These are phyloP conservation scores for Peromyscus maniculatus DNA, from an alignment of 2,113 vertebrate genomes.

Conservation along the genomic window DNA sequence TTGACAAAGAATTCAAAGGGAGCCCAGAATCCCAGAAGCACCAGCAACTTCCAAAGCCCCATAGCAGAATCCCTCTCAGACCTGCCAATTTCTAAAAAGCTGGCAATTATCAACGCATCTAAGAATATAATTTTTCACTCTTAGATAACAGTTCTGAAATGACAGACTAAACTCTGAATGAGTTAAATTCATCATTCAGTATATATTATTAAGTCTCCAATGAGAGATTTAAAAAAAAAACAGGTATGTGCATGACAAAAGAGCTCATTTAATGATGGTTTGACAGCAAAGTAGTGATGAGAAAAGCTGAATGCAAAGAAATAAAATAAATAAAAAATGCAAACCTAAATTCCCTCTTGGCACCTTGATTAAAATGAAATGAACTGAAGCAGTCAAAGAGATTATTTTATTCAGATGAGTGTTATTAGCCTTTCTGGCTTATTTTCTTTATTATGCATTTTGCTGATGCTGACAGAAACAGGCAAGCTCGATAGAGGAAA, in stretches of 20 bases:
- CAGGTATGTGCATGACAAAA: constrained; percentile 13
- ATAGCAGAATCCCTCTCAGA: constrained; percentile 25
- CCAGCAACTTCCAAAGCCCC: constrained; percentile 15
- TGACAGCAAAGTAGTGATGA: constrained; percentile 37
- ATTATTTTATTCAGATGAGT: constrained; percentile 80
- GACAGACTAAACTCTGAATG: constrained; percentile 49
- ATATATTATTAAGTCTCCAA: background rate
- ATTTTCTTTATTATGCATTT: constrained; percentile 73
- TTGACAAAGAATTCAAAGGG: constrained; percentile 3
- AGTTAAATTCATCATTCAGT: constrained; percentile 43
- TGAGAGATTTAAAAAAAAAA: background rate
- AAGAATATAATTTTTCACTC: constrained; percentile 42
- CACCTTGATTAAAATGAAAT: constrained; percentile 72
- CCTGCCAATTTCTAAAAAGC: background rate
- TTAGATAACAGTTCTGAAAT: constrained; percentile 44
- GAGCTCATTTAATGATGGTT: constrained; percentile 35
- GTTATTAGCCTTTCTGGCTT: constrained; percentile 67
- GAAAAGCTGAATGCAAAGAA: constrained; percentile 13
- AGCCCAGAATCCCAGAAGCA: background rate
- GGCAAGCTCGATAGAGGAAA: constrained; percentile 71
- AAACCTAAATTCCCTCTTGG: constrained; percentile 66
- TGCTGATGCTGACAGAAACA: constrained; percentile 77
- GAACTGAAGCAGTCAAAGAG: constrained; percentile 63
- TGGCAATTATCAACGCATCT: constrained; percentile 13
- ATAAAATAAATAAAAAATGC: background rate